These are phyloP conservation scores for Dascillus cervinus DNA, from an alignment of 2,888 invertebrate genomes.

Conservation along the genomic window DNA sequence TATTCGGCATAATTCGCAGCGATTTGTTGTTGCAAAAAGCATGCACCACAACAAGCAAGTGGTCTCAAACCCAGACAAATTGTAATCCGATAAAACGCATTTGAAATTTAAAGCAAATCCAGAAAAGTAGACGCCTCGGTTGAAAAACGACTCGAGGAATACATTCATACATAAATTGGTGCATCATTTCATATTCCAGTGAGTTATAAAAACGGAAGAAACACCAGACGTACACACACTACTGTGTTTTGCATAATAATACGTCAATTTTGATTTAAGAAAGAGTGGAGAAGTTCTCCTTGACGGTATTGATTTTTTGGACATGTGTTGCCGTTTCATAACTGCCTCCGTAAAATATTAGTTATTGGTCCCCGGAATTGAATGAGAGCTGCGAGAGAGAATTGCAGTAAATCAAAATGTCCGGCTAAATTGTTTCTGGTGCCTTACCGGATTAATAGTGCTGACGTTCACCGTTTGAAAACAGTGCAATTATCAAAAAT, in stretches of 20 bases:
- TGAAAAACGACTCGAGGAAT: slow-evolving; percentile 5
- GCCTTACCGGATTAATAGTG: slow-evolving; percentile 32
- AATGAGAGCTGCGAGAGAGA: slow-evolving; percentile 21
- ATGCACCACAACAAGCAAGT: slow-evolving; percentile 4
- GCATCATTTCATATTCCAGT: no score
- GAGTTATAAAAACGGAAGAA: no score
- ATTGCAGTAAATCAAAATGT: slow-evolving; percentile 28
- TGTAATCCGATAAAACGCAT: slow-evolving; percentile 12
- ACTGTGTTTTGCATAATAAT: no score
- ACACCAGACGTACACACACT: no score
- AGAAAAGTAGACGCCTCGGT: slow-evolving; percentile 2
- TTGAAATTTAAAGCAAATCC: slow-evolving; percentile 12
- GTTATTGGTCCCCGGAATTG: slow-evolving; percentile 23
- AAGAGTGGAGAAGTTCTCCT: no score
- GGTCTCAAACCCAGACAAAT: slow-evolving; percentile 7
- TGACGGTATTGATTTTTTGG: no score
- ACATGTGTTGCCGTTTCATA: no score
- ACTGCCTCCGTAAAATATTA: slow-evolving; percentile 24
- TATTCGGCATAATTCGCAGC: slow-evolving; percentile 7
- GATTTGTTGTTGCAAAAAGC: slow-evolving; percentile 7
- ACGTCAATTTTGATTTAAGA: no score
- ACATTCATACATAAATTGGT: slow-evolving; percentile 7
- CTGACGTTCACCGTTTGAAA: slow-evolving; percentile 30
- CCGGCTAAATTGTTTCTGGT: slow-evolving; percentile 28
- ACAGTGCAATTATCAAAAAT: slow-evolving; percentile 31